Evolutionary conservation across 2,797 vertebrate genomes (phyloP).

Genomic region (Neostethus bicornis): DNA sequence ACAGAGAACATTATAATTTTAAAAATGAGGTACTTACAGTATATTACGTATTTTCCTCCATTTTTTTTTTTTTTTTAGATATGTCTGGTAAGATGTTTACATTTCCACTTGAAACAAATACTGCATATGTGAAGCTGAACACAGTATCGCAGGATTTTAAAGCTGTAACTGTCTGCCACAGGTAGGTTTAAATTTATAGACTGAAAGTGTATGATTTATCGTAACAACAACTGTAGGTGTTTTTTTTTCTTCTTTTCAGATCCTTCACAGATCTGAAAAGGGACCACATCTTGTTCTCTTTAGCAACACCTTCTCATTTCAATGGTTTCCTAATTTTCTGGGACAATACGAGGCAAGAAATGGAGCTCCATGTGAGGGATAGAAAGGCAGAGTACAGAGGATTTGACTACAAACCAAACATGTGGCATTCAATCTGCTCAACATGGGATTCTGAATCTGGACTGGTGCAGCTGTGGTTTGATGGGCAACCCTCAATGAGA

Average conservation of each 20-base stretch:
- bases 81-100: constrained; percentile 68
- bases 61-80: constrained; percentile 64
- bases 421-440: constrained; percentile 72
- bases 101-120: constrained; percentile 64
- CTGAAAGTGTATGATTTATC: not conserved
- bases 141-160: constrained; percentile 27
- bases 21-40: too few relatives aligned
- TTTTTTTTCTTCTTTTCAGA: constrained; percentile 21
- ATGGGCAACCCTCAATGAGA: constrained; percentile 53
- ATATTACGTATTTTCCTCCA: too few relatives aligned
- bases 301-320: constrained; percentile 1
- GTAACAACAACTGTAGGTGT: too few relatives aligned
- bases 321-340: constrained; percentile 67
- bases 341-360: constrained; percentile 8
- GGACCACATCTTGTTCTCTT: constrained; percentile 70
- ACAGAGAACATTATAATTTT: too few relatives aligned
- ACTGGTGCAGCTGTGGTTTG: constrained; percentile 63
- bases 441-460: constrained; percentile 68
- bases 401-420: constrained; percentile 8
- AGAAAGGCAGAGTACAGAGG: accelerated
- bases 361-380: constrained; percentile 24
- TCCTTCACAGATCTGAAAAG: constrained; percentile 68
- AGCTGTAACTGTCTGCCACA: constrained; percentile 69
- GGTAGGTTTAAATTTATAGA: constrained; percentile 35
- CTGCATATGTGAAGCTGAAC: constrained; percentile 52